These are phyloP conservation scores for Tamandua tetradactyla DNA, from an alignment of 2,797 vertebrate genomes.

Conservation along the genomic window DNA sequence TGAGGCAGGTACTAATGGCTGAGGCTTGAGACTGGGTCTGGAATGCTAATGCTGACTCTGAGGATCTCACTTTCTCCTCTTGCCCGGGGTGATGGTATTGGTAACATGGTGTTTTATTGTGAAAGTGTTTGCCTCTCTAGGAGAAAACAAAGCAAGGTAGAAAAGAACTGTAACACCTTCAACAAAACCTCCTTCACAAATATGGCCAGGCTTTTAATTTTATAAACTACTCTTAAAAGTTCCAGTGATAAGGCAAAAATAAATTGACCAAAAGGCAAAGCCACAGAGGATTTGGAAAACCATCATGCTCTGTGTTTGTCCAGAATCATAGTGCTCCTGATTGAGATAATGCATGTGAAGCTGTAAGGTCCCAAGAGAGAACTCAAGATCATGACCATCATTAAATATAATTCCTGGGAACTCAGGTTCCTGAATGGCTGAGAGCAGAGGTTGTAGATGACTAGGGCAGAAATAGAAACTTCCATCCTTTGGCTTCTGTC, in stretches of 20 bases:
- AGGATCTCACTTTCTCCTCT: background rate
- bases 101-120: background rate
- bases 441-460: background rate
- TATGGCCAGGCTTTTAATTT: background rate
- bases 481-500: too few relatives aligned
- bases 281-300: background rate
- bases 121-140: background rate
- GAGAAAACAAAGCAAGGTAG: background rate
- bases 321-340: background rate
- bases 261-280: slow-evolving; percentile 7
- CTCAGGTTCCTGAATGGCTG: background rate
- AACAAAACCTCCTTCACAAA: slow-evolving; percentile 6
- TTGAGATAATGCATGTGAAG: background rate
- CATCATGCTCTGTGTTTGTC: background rate
- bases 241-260: slow-evolving; percentile 38
- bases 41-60: too few relatives aligned
- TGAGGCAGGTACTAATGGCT: background rate
- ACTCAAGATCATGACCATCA: background rate
- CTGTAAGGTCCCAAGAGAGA: background rate
- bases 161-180: background rate
- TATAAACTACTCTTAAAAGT: slow-evolving; percentile 27
- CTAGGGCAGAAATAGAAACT: background rate
- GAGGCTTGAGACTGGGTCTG: background rate
- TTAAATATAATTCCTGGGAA: background rate
- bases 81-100: background rate